Percentiles rank a stretch among this genome's conserved stretches.
phyloP scores from a whole-genome alignment of 2,797 vertebrate species.

The Catostomus latipinnis region DNA sequence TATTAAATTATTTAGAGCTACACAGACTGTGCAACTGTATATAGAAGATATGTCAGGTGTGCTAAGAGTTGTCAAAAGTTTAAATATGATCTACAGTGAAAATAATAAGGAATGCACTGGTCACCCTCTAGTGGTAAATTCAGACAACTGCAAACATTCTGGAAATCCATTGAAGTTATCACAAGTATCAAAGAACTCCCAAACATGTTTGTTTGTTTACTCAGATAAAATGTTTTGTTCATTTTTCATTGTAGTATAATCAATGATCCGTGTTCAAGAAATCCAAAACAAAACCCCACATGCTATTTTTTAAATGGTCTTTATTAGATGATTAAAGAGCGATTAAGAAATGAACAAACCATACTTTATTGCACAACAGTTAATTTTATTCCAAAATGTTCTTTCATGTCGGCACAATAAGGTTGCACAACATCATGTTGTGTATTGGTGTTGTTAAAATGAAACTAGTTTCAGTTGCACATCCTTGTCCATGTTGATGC shows the following conservation, averaged over 20 bases:
- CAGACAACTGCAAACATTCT: background rate
- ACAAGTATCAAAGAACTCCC: background rate
- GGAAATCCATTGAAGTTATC: too few species aligned
- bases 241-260: background rate
- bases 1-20: background rate
- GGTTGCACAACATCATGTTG: background rate
- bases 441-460: background rate
- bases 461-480: background rate
- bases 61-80: background rate
- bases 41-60: background rate
- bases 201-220: conserved; percentile 10
- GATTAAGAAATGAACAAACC: too few species aligned
- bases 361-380: too few species aligned
- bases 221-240: background rate
- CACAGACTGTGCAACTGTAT: background rate
- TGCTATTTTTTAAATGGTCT: too few species aligned
- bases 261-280: background rate
- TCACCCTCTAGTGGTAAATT: conserved; percentile 37
- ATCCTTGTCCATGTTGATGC: background rate
- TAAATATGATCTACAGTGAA: background rate
- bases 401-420: too few species aligned
- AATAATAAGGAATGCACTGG: background rate
- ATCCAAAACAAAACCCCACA: too few species aligned
- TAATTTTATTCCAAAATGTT: too few species aligned
- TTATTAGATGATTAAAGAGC: too few species aligned